phyloP scores from a whole-genome alignment of 2,888 invertebrate species.

The Eledona agricola region DNA sequence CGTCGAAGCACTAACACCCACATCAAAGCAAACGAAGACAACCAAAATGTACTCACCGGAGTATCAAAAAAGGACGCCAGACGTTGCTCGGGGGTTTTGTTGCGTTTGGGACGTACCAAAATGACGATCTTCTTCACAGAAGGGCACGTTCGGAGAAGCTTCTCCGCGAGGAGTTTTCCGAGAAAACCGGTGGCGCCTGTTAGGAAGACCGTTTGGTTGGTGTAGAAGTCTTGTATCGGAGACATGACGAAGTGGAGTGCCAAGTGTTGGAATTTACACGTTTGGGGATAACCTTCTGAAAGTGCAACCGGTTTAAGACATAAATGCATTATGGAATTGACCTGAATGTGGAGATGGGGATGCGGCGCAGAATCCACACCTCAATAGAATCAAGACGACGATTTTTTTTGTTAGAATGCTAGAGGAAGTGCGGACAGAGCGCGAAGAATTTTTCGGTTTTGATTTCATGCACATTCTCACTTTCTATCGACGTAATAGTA shows the following conservation, averaged over 20 bases:
- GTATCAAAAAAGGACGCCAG: slow-evolving; percentile 69
- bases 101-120: slow-evolving; percentile 53
- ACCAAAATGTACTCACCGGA: slow-evolving; percentile 64
- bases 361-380: too few species aligned
- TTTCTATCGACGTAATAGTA: too few species aligned
- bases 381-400: too few species aligned
- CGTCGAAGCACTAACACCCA: slow-evolving; percentile 46
- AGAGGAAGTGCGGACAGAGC: too few species aligned
- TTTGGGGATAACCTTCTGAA: slow-evolving; percentile 5
- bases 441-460: too few species aligned
- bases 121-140: slow-evolving; percentile 53
- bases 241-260: slow-evolving; percentile 27
- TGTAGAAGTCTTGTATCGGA: slow-evolving; percentile 47
- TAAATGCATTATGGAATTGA: too few species aligned
- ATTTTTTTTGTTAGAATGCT: too few species aligned
- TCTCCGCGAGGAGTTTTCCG: slow-evolving; percentile 56
- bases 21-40: background rate
- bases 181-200: slow-evolving; percentile 61
- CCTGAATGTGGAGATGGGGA: too few species aligned
- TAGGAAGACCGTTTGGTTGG: slow-evolving; percentile 53
- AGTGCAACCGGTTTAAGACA: slow-evolving; percentile 5
- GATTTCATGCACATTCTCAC: too few species aligned
- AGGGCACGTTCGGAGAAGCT: slow-evolving; percentile 56
- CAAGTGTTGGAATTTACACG: background rate
- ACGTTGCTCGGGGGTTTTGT: slow-evolving; percentile 48